Base-by-base conservation (phyloP, 1,140 invertebrate genomes). In the Homarus americanus region DNA sequence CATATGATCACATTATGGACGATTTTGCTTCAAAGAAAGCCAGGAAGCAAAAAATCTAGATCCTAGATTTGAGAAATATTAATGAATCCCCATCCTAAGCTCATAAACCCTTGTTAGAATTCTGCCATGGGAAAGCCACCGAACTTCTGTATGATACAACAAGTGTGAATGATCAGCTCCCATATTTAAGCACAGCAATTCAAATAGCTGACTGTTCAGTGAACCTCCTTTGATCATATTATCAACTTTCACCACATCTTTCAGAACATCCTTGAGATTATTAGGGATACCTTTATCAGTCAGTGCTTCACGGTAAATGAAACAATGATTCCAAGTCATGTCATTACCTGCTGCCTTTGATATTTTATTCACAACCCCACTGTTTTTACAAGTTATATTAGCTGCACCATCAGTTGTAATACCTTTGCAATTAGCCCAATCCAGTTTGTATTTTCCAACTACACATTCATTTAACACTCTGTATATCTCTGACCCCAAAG, bases 101-200 rank as follows among this genome's bases (percentile, higher is more conserved):
- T 34, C 24, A 72, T 72, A 79, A 79, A n/a, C 40, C 76, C 76
- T 41, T 41, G 40, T 44, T 79, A 79, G 40, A 41, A 44, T 41
- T 38, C 76, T 79, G 40, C 40, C 40, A 4, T n/a, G 40, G 49
- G 79, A 58, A n/a, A n/a, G n/a, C n/a, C n/a, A n/a, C n/a, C n/a
- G n/a, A n/a, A n/a, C n/a, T 58, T 28, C 49, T 36, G 79, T 82
- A 58, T 58, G 34, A 34, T 82, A 63, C 53, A 82, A 34, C 44
- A 82, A 58, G 49, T 82, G 79, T 24, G 79, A 82, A 82, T 82
- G 79, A 80, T 82, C n/a, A n/a, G n/a, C n/a, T n/a, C n/a, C 79
- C 49, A 82, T 82, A n/a, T 82, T 10, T 44, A 82, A 44, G 44
- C 79, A 82, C 79, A 58, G 17, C 2, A 58, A 10, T 58, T 82